These are phyloP conservation scores for Asarcornis scutulata DNA, from an alignment of 2,113 vertebrate species.

Conservation along the genomic window DNA sequence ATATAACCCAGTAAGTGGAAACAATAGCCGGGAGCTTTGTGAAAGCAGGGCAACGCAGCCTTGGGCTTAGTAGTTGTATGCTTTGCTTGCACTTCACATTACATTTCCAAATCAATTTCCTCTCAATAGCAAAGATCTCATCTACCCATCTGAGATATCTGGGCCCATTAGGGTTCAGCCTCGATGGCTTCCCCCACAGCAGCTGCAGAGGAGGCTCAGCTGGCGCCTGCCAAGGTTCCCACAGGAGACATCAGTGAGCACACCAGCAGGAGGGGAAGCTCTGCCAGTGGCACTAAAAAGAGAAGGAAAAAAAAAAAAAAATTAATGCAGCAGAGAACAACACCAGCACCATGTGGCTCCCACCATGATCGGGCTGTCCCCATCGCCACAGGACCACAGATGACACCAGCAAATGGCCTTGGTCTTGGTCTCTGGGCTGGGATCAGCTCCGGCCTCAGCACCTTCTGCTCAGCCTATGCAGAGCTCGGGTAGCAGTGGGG, in stretches of 20 bases:
- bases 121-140: not conserved
- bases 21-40: not conserved
- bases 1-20: not conserved
- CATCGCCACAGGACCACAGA: accelerated
- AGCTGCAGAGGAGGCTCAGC: not conserved
- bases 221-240: not conserved
- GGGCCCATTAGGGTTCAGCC: not conserved
- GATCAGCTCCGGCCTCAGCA: not conserved
- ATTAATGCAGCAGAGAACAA: not conserved
- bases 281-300: not conserved
- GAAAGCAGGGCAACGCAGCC: not conserved
- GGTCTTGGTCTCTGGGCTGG: not conserved
- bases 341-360: not conserved
- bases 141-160: not conserved
- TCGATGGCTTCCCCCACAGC: not conserved
- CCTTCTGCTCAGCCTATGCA: not conserved
- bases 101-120: not conserved
- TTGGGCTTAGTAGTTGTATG: not conserved
- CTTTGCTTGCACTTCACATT: not conserved
- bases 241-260: not conserved
- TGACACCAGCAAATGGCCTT: not conserved
- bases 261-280: not conserved
- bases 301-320: not conserved
- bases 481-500: not conserved
- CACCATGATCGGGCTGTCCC: not conserved